Evolutionary conservation across 35 echinoderm and acorn worm species (phyloP).

Genomic region (Ptychodera flava): DNA sequence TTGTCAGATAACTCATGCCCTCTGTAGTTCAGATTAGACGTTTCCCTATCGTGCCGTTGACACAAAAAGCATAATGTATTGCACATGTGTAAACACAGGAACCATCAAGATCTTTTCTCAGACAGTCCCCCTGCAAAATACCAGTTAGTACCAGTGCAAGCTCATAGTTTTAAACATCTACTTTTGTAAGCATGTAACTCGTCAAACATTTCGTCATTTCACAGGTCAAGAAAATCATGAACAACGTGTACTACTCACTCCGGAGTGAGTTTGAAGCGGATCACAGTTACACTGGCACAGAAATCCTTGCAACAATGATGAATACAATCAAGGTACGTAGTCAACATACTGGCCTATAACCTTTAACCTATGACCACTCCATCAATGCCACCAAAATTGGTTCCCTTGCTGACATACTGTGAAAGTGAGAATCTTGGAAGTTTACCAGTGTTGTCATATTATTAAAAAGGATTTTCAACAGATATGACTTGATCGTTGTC

Average conservation of each 20-base stretch:
- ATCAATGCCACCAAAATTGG: not conserved
- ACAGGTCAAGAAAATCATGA: constrained; percentile 99
- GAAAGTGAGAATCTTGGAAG: not conserved
- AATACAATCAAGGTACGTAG: constrained; percentile 99
- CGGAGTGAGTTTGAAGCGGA: constrained; percentile 75
- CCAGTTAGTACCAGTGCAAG: too few species aligned
- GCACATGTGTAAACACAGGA: too few species aligned
- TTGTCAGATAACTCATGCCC: too few species aligned
- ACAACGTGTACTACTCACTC: constrained; percentile 95
- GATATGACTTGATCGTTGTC: not conserved
- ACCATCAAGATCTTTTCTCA: too few species aligned
- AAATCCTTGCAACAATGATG: constrained; percentile 91
- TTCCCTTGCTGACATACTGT: not conserved
- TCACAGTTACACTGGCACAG: constrained; percentile 70
- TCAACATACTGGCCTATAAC: constrained; percentile 51
- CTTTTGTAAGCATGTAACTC: too few species aligned
- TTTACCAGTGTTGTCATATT: not conserved
- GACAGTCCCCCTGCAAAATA: too few species aligned
- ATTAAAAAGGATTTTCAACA: not conserved
- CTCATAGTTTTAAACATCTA: too few species aligned
- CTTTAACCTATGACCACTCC: too few species aligned
- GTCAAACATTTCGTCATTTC: constrained; percentile 7
- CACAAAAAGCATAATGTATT: too few species aligned
- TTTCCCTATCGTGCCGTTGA: too few species aligned
- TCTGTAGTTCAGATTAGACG: too few species aligned